phyloP scores from a whole-genome alignment of 2,113 vertebrate genomes.

The Prietella phreatophila region DNA sequence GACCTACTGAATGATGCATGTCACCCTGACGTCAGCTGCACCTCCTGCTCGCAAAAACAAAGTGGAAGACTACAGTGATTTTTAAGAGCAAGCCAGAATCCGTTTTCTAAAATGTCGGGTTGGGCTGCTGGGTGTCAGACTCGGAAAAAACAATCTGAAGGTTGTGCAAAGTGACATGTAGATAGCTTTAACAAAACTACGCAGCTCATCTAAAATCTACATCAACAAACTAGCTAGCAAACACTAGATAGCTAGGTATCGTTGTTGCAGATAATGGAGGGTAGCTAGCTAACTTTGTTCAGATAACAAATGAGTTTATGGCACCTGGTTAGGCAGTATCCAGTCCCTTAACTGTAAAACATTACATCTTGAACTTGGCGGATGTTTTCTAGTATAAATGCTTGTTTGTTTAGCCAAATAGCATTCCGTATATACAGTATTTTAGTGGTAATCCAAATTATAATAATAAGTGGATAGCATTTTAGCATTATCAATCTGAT shows the following conservation, averaged over 20 bases:
- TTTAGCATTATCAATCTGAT: not conserved
- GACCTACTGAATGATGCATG: not conserved
- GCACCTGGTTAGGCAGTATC: not conserved
- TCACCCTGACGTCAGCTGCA: not conserved
- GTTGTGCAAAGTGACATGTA: not conserved
- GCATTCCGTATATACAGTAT: not conserved
- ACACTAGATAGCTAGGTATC: not conserved
- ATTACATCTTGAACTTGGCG: no score
- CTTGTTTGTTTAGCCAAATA: no score
- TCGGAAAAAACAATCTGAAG: not conserved
- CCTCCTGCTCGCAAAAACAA: not conserved
- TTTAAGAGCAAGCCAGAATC: not conserved
- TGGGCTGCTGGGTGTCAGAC: not conserved
- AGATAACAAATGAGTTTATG: not conserved
- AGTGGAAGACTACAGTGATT: not conserved
- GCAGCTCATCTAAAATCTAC: not conserved
- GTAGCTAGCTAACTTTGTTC: not conserved
- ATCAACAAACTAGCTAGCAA: not conserved
- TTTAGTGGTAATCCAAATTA: not conserved
- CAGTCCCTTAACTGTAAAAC: no score
- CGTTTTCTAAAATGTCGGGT: not conserved
- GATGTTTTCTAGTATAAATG: no score
- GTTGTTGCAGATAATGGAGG: not conserved
- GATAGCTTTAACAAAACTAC: not conserved
- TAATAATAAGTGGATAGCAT: not conserved